Base-by-base conservation (phyloP, 2,888 invertebrate genomes). In the Tenthredo amoena region DNA sequence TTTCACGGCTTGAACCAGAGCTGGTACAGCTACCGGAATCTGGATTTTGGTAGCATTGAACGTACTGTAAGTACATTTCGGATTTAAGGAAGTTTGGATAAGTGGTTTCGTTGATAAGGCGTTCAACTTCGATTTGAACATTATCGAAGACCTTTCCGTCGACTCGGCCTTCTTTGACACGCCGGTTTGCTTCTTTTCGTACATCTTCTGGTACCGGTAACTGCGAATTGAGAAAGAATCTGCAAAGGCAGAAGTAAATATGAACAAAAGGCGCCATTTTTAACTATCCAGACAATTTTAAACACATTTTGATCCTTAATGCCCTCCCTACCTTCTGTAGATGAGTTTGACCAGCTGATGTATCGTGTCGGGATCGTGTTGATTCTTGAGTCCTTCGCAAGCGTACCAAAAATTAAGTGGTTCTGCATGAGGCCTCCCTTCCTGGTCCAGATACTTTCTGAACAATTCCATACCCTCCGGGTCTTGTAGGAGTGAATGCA, bases 401-500 rank as follows among this genome's bases (percentile, higher is more conserved):
- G 98, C 99, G 94, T 98, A 99, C 96, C 98, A 98, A 95, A 99
- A 99, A 94, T 97, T 96, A 91, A 98, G 96, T 84, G 97, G 96
- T 94, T 97, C 97, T 89, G 96, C 96, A 94, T 97, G 96, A 91
- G 96, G 95, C 88, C 95, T 96, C 91, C 97, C 97, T 93, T 98
- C 97, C 90, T 96, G 96, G 93, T 96, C 95, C 91, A 98, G 96
- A 94, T 97, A 98, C 94, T 95, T 95, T 93, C 97, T 96, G 95
- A 98, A 99, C 92, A 98, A 95, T 87, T 96, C 96, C 89, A 98
- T 97, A 87, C 99, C 99, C 93, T 98, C 98, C 88, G 96, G 96
- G 94, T 99, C 99, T 94, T 95, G 91, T 90, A 99, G 95, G 89
- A 99, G 95, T 91, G 96, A 95, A 93, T 96, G 96, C 91, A 99